Evolutionary conservation across 2,113 vertebrate species (phyloP), one percentile per base, ranked within the genome.

Genomic region (Labeo catla): DNA sequence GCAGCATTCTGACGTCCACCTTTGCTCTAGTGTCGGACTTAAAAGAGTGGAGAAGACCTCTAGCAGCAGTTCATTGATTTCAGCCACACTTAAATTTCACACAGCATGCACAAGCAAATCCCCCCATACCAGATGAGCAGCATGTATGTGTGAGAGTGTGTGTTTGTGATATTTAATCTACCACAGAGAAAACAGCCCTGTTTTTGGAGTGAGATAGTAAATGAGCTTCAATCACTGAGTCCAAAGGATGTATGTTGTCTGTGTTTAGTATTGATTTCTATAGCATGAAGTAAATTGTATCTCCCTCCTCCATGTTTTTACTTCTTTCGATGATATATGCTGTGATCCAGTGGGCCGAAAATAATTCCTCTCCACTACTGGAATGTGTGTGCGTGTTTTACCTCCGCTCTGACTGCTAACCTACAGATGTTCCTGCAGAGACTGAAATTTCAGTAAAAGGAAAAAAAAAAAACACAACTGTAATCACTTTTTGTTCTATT

Each of bases 1-100:
- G 76, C 47, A 78, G 45, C 45, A 49, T 49, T 76, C 45, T 23
- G 72, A 47, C 6, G 0, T 39, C 5, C 15, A 79, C n/a, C 15
- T 57, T 45, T 59, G 13, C n/a, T 65, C 52, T 82, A 43, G 13
- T 66, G 73, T 85, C 6, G 23, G 8, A 39, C 0, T 21, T 28
- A 43, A 72, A 77, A 21, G 45, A 39, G 54, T 54, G 3, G 57
- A 63, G 52, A 34, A 43, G 39, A 72, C 12, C 72, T 74, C 49
- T 13, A 76, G 45, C 34, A 50, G 72, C 21, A 28, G 43, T 36
- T 77, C 50, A 85, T 34, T 68, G 74, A 72, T 73, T 84, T 49
- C 50, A 68, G 59, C 8, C 21, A 4, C 19, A 36, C 73, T 52
- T 87, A 54, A 66, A 76, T 87, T 84, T 89, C 85, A 76, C 76